These are phyloP conservation scores for Saimiri boliviensis DNA, from an alignment of 2,113 vertebrate species.

Conservation along the genomic window DNA sequence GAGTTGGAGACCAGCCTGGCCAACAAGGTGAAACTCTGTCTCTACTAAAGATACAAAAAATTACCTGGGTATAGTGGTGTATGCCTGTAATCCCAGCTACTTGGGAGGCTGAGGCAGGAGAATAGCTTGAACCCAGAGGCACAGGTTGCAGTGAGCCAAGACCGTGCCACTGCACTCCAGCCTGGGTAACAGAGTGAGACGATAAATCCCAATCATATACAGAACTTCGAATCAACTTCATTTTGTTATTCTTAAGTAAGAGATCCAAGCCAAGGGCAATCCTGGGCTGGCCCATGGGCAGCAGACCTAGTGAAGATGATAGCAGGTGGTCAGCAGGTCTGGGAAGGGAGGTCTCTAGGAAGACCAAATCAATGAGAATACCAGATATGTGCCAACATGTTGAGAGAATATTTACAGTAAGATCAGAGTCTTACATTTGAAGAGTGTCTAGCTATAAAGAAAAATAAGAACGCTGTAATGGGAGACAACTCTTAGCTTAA, in stretches of 20 bases:
- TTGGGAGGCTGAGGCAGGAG: too few species aligned
- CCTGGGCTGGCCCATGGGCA: accelerated
- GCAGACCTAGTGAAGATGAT: not conserved
- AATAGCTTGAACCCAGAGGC: too few species aligned
- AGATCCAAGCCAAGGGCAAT: not conserved
- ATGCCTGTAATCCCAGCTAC: too few species aligned
- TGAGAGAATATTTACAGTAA: not conserved
- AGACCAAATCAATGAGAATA: not conserved
- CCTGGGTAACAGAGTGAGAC: too few species aligned
- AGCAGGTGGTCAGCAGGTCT: not conserved
- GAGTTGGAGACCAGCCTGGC: too few species aligned
- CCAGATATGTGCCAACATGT: too few species aligned
- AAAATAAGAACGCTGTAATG: not conserved
- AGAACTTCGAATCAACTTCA: not conserved
- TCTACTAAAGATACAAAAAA: too few species aligned
- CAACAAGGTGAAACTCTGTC: too few species aligned
- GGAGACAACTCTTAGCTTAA: not conserved
- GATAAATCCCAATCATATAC: not conserved
- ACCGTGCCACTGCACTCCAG: too few species aligned
- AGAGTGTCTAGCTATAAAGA: not conserved
- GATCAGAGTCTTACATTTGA: not conserved
- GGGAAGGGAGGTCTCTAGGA: accelerated
- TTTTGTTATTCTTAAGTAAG: not conserved
- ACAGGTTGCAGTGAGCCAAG: too few species aligned
- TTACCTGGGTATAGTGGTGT: too few species aligned